phyloP scores from a whole-genome alignment of 2,113 vertebrate genomes.

The Beaufortia kweichowensis region DNA sequence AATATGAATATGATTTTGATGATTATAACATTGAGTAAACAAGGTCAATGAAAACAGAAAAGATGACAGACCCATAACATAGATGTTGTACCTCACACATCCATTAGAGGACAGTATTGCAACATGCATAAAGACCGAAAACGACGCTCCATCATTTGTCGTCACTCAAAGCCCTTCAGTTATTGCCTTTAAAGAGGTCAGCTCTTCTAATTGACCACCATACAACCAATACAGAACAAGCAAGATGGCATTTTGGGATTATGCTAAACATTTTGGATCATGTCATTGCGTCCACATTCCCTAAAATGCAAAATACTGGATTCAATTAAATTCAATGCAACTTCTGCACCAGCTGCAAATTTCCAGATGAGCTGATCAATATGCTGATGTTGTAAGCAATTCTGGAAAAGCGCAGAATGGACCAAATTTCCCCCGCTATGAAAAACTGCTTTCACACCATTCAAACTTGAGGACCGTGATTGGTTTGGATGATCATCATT shows the following conservation, averaged over 20 bases:
- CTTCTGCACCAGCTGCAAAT: not conserved
- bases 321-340: not conserved
- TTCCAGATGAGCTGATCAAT: slow-evolving; percentile 24
- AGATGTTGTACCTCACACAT: not conserved
- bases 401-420: not conserved
- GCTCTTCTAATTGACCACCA: not conserved
- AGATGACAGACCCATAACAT: no score
- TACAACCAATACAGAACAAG: not conserved
- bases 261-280: not conserved
- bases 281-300: not conserved
- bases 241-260: not conserved
- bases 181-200: slow-evolving; percentile 23
- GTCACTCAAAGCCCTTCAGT: not conserved
- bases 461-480: slow-evolving; percentile 33
- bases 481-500: slow-evolving; percentile 30
- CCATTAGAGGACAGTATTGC: slow-evolving; percentile 39
- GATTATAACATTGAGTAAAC: no score
- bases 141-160: not conserved
- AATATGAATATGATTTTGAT: no score
- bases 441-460: slow-evolving; percentile 13
- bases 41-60: no score
- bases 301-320: not conserved
- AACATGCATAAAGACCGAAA: not conserved
- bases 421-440: slow-evolving; percentile 26
- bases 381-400: slow-evolving; percentile 14